Evolutionary conservation across 2,797 vertebrate genomes (phyloP).

Genomic region (Falco novaeseelandiae): DNA sequence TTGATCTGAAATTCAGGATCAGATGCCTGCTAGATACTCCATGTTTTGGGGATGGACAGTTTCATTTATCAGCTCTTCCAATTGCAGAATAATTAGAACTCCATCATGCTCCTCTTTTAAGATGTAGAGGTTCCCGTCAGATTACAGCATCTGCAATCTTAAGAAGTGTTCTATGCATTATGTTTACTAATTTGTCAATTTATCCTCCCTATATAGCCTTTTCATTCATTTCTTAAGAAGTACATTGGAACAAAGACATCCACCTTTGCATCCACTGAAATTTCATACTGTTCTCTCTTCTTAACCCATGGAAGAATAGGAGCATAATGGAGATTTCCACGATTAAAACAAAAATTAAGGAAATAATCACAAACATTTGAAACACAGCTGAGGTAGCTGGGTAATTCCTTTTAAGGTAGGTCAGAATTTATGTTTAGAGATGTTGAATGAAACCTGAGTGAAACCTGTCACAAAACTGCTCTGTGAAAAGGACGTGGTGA

Average conservation of each 20-base stretch:
- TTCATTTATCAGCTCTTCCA: constrained; percentile 71
- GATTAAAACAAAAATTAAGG: not conserved
- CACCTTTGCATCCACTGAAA: not conserved
- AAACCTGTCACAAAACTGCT: not conserved
- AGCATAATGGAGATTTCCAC: not conserved
- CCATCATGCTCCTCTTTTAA: constrained; percentile 25
- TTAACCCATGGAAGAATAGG: not conserved
- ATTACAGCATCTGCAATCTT: constrained; percentile 29
- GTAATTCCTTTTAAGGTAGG: not conserved
- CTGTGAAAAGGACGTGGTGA: not conserved
- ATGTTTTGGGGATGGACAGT: constrained; percentile 62
- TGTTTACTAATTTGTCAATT: constrained; percentile 46
- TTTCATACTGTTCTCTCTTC: not conserved
- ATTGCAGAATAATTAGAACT: constrained; percentile 56
- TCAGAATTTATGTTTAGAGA: not conserved
- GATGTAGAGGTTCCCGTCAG: constrained; percentile 13
- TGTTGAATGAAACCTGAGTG: not conserved
- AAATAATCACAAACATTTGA: not conserved
- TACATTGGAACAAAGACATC: not conserved
- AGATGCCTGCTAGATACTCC: constrained; percentile 56
- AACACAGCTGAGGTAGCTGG: not conserved
- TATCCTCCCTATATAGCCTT: constrained; percentile 22
- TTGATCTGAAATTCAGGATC: constrained; percentile 76
- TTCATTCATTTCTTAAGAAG: not conserved
- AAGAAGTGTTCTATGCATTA: not conserved